Conservation (phyloP, 2,888 invertebrate species). For the Hydroisotoma schaefferi region DNA sequence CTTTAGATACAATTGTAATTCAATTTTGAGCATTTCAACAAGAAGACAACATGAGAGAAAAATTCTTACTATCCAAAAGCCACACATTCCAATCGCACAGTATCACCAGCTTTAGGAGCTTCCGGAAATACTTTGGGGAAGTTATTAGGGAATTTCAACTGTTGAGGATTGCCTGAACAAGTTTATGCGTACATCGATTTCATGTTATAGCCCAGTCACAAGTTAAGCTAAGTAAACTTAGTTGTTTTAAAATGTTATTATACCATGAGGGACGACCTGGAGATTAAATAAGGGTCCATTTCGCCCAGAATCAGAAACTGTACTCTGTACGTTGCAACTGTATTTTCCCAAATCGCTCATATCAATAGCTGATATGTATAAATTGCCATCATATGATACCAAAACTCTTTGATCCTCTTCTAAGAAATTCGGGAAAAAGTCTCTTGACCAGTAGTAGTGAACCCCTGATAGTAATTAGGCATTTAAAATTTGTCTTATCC, state of each 20-base stretch:
- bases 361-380: constrained; percentile 92
- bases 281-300: constrained; percentile 86
- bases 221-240: background rate
- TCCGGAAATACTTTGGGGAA: constrained; percentile 95
- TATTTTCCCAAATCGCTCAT: constrained; percentile 84
- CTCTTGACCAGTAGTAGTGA: constrained; percentile 86
- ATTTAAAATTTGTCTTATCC: constrained; percentile 6
- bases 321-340: constrained; percentile 85
- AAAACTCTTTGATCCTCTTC: constrained; percentile 89
- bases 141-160: constrained; percentile 86
- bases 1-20: constrained; percentile 51
- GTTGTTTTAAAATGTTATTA: too few species aligned
- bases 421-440: constrained; percentile 85
- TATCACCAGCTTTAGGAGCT: constrained; percentile 82
- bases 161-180: constrained; percentile 73
- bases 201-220: background rate
- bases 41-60: constrained; percentile 35
- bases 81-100: constrained; percentile 88
- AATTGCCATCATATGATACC: constrained; percentile 87
- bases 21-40: background rate
- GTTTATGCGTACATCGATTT: background rate
- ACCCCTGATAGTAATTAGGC: constrained; percentile 58
- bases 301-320: constrained; percentile 78
- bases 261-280: constrained; percentile 74
- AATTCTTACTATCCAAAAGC: constrained; percentile 82